These are phyloP conservation scores for Achatina immaculata DNA, from an alignment of 1,140 invertebrate genomes.

Conservation along the genomic window DNA sequence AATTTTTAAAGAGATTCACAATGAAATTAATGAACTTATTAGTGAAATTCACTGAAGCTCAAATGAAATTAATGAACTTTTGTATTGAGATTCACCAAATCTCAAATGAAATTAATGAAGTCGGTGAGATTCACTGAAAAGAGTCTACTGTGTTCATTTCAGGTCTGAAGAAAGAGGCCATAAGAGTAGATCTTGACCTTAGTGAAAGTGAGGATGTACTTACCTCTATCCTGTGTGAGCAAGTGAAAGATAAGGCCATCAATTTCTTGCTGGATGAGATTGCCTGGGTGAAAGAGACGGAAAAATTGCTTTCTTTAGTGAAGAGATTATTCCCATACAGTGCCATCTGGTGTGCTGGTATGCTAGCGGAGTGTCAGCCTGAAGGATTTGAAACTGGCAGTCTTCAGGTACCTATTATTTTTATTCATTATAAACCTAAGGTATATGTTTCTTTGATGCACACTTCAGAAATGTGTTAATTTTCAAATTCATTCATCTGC, in stretches of 20 bases:
- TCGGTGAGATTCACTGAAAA: no score
- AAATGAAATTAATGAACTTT: no score
- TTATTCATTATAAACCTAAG: no score
- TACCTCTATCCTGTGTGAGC: not conserved
- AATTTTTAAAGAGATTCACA: no score
- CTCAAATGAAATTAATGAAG: no score
- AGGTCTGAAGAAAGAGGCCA: not conserved
- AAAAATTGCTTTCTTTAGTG: not conserved
- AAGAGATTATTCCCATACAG: conserved; percentile 11
- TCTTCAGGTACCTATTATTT: not conserved
- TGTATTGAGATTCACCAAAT: no score
- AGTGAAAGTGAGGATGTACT: not conserved
- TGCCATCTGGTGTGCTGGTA: conserved; percentile 16
- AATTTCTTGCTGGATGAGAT: conserved; percentile 14
- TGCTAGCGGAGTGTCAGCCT: conserved; percentile 20
- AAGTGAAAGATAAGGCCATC: not conserved
- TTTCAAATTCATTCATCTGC: no score
- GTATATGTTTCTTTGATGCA: no score
- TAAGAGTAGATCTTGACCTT: not conserved
- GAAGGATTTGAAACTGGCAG: not conserved
- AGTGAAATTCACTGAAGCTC: no score
- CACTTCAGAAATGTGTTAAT: no score
- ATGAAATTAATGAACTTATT: no score
- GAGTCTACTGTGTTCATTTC: no score
- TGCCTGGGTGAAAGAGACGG: conserved; percentile 14